These are phyloP conservation scores for Lophius piscatorius DNA, from an alignment of 2,113 vertebrate species.

Conservation along the genomic window DNA sequence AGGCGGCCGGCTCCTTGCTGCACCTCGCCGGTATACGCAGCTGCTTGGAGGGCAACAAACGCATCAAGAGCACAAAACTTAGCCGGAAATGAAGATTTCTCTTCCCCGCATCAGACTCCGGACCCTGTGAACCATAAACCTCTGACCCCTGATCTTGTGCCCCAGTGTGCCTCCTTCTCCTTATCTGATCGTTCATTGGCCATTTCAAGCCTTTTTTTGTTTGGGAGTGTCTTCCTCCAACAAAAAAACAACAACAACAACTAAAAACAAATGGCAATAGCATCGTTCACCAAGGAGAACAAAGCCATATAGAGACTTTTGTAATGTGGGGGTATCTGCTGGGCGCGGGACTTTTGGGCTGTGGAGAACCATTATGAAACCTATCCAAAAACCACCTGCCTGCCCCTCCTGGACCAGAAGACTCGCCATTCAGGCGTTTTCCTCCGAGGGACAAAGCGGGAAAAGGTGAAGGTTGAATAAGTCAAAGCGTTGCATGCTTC, in stretches of 20 bases:
- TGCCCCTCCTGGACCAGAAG: slow-evolving; percentile 70
- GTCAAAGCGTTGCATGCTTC: slow-evolving; percentile 83
- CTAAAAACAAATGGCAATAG: slow-evolving; percentile 84
- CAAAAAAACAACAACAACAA: slow-evolving; percentile 39
- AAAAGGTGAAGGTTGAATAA: slow-evolving; percentile 69
- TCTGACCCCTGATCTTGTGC: slow-evolving; percentile 67
- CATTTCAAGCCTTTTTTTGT: slow-evolving; percentile 78
- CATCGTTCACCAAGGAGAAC: slow-evolving; percentile 92
- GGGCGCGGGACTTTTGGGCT: slow-evolving; percentile 59
- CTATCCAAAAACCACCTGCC: slow-evolving; percentile 72
- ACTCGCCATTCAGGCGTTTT: slow-evolving; percentile 61
- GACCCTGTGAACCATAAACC: slow-evolving; percentile 70
- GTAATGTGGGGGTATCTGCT: slow-evolving; percentile 63
- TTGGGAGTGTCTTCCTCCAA: slow-evolving; percentile 76
- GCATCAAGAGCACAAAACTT: slow-evolving; percentile 92
- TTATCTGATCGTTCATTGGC: slow-evolving; percentile 75
- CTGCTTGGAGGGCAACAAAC: slow-evolving; percentile 89
- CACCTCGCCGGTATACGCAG: slow-evolving; percentile 95
- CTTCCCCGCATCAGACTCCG: slow-evolving; percentile 54
- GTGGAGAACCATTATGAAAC: slow-evolving; percentile 64
- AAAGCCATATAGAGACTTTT: slow-evolving; percentile 97
- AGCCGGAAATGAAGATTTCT: slow-evolving; percentile 85
- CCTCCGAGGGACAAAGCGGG: slow-evolving; percentile 58
- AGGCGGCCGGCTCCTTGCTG: slow-evolving; percentile 96
- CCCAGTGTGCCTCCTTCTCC: slow-evolving; percentile 77